phyloP scores from a whole-genome alignment of 2,113 vertebrate genomes.

The Sceloporus undulatus region DNA sequence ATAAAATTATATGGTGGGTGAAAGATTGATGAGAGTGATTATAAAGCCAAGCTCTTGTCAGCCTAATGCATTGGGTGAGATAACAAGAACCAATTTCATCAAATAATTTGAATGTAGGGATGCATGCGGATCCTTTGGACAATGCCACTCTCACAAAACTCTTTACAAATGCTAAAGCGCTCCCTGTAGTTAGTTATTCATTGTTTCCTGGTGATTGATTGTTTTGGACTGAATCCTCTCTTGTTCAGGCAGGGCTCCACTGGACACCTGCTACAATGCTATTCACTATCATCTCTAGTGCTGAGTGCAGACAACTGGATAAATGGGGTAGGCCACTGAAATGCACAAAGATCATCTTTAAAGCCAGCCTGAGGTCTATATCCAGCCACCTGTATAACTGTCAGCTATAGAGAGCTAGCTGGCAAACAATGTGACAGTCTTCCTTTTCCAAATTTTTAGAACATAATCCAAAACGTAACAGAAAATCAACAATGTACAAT shows the following conservation, averaged over 20 bases:
- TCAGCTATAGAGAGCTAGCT: not conserved
- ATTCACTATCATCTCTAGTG: not conserved
- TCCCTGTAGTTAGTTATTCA: conserved; percentile 22
- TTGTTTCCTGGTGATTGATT: conserved; percentile 9
- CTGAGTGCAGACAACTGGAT: not conserved
- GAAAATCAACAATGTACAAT: not conserved
- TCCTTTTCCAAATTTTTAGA: not conserved
- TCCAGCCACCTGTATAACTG: not conserved
- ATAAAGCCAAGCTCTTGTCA: not conserved
- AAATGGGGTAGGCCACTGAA: not conserved
- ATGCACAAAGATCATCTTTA: not conserved
- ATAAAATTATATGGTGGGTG: conserved; percentile 31
- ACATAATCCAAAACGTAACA: not conserved
- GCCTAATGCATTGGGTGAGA: conserved; percentile 3
- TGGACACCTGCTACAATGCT: not conserved
- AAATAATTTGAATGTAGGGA: conserved; percentile 7
- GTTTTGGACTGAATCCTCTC: not conserved
- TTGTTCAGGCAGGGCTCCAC: not conserved
- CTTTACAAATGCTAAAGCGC: conserved; percentile 14
- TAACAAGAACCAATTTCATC: conserved; percentile 1
- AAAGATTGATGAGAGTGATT: conserved; percentile 27
- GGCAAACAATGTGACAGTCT: not conserved
- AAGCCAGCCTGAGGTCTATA: not conserved
- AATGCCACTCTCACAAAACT: conserved; percentile 28
- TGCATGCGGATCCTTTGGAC: not conserved